Conservation (phyloP, 2,797 vertebrate species). For the Tiaroga cobitis region DNA sequence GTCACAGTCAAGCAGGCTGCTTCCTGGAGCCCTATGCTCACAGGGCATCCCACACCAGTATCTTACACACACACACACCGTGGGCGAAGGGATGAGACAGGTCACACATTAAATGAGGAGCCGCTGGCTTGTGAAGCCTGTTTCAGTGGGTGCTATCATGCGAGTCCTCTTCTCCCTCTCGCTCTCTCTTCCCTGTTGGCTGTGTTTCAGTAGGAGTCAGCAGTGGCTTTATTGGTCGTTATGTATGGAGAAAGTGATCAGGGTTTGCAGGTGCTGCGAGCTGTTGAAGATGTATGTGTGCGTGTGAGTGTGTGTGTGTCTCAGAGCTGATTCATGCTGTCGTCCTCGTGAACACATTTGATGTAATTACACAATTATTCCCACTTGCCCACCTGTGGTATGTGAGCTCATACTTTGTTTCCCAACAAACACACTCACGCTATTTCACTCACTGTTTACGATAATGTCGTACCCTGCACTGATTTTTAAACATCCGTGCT, state of each 20-base stretch:
- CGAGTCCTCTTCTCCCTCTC: conserved; percentile 43
- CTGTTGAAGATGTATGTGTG: conserved; percentile 34
- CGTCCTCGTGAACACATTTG: conserved; percentile 84
- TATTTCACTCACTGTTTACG: conserved; percentile 59
- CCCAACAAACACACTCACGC: conserved; percentile 79
- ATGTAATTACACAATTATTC: conserved; percentile 85
- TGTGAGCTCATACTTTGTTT: conserved; percentile 75
- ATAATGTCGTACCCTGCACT: conserved; percentile 28
- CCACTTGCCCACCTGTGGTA: conserved; percentile 82
- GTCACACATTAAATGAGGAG: conserved; percentile 53
- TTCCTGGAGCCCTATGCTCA: conserved; percentile 43
- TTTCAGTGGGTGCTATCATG: conserved; percentile 51
- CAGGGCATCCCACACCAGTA: conserved; percentile 46
- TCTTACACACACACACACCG: conserved; percentile 47
- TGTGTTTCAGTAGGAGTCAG: conserved; percentile 72
- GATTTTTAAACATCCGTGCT: background rate
- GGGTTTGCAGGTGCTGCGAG: conserved; percentile 65
- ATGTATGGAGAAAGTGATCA: conserved; percentile 76
- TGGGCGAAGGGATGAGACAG: conserved; percentile 48
- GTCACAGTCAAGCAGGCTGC: conserved; percentile 44
- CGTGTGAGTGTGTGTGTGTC: conserved; percentile 22
- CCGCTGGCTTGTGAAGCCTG: conserved; percentile 44
- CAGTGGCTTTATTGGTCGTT: conserved; percentile 83
- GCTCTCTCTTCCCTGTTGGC: conserved; percentile 24
- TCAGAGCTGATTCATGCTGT: conserved; percentile 77